These are phyloP conservation scores for Cyphomyrmex costatus DNA, from an alignment of 1,140 invertebrate genomes.

Conservation along the genomic window DNA sequence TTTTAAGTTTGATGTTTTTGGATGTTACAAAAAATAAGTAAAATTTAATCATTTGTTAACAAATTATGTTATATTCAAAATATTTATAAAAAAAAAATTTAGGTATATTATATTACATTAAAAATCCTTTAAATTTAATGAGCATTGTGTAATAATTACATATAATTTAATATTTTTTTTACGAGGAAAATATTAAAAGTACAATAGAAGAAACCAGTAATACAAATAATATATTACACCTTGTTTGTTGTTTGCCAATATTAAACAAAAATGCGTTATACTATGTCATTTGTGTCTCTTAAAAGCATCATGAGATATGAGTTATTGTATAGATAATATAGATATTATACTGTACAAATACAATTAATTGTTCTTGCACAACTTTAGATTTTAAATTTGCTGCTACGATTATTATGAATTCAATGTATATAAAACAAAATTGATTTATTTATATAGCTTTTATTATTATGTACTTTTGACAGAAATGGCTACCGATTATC, in stretches of 20 bases:
- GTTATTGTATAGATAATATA: too few species aligned
- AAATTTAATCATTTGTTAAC: background rate
- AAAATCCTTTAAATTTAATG: background rate
- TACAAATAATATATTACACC: too few species aligned
- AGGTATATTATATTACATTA: background rate
- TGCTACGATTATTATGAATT: background rate
- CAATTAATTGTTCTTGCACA: background rate
- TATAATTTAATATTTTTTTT: constrained; percentile 12
- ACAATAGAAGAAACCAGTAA: too few species aligned
- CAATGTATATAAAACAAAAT: background rate
- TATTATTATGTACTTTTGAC: background rate
- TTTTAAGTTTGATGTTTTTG: background rate
- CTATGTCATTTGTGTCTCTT: too few species aligned
- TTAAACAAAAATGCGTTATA: too few species aligned
- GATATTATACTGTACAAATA: background rate
- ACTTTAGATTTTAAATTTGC: background rate
- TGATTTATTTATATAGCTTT: background rate
- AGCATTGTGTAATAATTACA: background rate
- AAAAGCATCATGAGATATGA: too few species aligned
- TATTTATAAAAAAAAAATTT: too few species aligned
- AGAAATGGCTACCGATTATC: constrained; percentile 88
- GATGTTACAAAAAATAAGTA: background rate
- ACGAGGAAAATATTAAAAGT: background rate
- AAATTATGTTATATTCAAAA: background rate
- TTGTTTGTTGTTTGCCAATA: too few species aligned